A percentile compares a stretch with the other conserved stretches of the same genome.
Conservation (phyloP, 2,113 vertebrate species). For the Budorcas taxicolor region DNA sequence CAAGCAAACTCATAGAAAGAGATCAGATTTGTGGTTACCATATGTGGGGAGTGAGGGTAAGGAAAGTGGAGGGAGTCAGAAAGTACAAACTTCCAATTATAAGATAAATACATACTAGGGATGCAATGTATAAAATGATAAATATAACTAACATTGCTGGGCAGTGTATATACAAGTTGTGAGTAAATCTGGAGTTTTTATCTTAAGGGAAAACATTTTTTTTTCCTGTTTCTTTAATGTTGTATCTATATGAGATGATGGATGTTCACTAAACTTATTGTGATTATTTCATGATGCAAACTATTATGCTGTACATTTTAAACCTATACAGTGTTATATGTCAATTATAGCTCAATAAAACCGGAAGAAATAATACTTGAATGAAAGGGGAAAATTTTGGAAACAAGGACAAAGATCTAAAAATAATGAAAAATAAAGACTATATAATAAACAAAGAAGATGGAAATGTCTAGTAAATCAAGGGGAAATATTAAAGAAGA, state of each 20-base stretch:
- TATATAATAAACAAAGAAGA: neutral
- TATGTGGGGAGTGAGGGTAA: neutral
- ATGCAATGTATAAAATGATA: neutral
- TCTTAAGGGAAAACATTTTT: neutral
- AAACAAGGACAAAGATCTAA: neutral
- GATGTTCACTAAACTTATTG: neutral
- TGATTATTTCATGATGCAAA: neutral
- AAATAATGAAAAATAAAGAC: neutral
- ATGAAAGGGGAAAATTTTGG: neutral
- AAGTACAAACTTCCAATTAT: neutral
- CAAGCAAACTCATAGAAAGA: neutral
- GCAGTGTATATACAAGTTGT: neutral
- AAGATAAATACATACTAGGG: neutral
- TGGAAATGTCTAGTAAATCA: neutral
- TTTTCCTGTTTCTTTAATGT: neutral
- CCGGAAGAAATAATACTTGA: neutral
- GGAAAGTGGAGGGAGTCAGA: neutral
- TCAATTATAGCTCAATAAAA: neutral
- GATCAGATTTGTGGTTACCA: neutral
- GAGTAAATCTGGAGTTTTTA: neutral
- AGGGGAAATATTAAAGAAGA: neutral
- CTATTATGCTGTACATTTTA: neutral
- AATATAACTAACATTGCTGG: neutral
- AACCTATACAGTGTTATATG: neutral
- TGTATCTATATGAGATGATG: neutral